Percentiles rank a stretch among this genome's conserved stretches.
phyloP scores from a whole-genome alignment of 2,888 invertebrate species.

The Drosophila putrida region DNA sequence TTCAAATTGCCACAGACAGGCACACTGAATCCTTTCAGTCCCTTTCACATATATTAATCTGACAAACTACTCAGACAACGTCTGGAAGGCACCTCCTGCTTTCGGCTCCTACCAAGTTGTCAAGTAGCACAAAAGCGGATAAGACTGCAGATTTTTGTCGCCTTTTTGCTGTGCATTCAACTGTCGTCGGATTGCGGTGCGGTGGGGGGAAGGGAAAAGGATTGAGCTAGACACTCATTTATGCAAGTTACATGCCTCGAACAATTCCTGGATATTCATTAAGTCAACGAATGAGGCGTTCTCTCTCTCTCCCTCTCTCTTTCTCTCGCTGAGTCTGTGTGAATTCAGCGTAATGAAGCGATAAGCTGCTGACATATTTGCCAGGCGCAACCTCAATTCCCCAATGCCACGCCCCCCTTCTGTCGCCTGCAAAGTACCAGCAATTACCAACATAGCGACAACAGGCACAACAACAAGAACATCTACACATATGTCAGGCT shows the following conservation, averaged over 20 bases:
- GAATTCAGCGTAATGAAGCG: slow-evolving; percentile 69
- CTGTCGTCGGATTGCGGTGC: slow-evolving; percentile 13
- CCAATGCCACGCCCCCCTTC: slow-evolving; percentile 9
- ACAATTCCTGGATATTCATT: slow-evolving; percentile 49
- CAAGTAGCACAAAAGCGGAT: slow-evolving; percentile 27
- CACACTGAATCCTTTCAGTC: slow-evolving; percentile 15
- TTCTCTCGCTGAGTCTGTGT: slow-evolving; percentile 25
- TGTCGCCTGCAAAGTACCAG: slow-evolving; percentile 25
- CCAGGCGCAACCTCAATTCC: slow-evolving; percentile 66
- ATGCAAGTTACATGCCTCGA: slow-evolving; percentile 46
- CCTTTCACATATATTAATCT: slow-evolving; percentile 65
- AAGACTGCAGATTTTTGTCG: slow-evolving; percentile 31
- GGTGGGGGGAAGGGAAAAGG: neutral
- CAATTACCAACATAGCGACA: slow-evolving; percentile 54
- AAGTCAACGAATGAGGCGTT: slow-evolving; percentile 7
- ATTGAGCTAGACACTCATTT: slow-evolving; percentile 44
- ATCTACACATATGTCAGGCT: slow-evolving; percentile 51
- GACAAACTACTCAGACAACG: slow-evolving; percentile 67
- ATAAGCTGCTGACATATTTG: slow-evolving; percentile 71
- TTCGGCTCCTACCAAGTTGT: slow-evolving; percentile 3
- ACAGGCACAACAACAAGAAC: slow-evolving; percentile 28
- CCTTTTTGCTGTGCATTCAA: slow-evolving; percentile 27
- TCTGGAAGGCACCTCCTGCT: slow-evolving; percentile 7
- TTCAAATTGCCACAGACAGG: slow-evolving; percentile 48
- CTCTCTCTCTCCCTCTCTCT: neutral